Percentiles rank a stretch among this genome's conserved stretches.
Conservation (phyloP, 2,113 vertebrate genomes). For the Dolichallabes microphthalmus region DNA sequence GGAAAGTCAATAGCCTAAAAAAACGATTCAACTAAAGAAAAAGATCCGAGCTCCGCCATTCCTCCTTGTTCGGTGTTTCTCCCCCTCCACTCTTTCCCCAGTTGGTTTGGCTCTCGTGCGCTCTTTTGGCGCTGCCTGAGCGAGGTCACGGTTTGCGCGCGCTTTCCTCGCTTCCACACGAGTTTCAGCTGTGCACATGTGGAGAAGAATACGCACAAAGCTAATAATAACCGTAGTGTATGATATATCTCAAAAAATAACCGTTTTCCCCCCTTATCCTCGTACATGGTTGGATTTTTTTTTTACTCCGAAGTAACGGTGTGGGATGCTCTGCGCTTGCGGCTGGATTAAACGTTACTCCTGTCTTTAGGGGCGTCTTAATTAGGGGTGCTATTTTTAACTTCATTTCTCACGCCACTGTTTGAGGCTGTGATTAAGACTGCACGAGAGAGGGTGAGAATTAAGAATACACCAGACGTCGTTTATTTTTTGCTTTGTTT, state of each 20-base stretch:
- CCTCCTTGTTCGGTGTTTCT: neutral
- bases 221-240: neutral
- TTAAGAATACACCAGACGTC: neutral
- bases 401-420: neutral
- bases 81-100: slow-evolving; percentile 15
- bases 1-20: neutral
- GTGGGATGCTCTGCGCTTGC: slow-evolving; percentile 17
- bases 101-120: slow-evolving; percentile 32
- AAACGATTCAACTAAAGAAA: neutral
- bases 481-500: neutral
- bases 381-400: slow-evolving; percentile 8
- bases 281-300: neutral
- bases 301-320: neutral
- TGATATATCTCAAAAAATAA: neutral
- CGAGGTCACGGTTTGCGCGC: slow-evolving; percentile 65
- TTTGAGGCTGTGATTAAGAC: slow-evolving; percentile 9
- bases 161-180: slow-evolving; percentile 64
- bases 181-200: slow-evolving; percentile 64
- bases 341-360: neutral
- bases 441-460: neutral
- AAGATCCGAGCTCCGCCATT: neutral
- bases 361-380: neutral
- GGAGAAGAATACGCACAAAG: neutral
- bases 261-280: neutral
- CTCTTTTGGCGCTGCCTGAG: slow-evolving; percentile 63